Evolutionary conservation across 2,113 vertebrate genomes (phyloP), one percentile per base, ranked within the genome.

Genomic region (Vireo altiloquus): DNA sequence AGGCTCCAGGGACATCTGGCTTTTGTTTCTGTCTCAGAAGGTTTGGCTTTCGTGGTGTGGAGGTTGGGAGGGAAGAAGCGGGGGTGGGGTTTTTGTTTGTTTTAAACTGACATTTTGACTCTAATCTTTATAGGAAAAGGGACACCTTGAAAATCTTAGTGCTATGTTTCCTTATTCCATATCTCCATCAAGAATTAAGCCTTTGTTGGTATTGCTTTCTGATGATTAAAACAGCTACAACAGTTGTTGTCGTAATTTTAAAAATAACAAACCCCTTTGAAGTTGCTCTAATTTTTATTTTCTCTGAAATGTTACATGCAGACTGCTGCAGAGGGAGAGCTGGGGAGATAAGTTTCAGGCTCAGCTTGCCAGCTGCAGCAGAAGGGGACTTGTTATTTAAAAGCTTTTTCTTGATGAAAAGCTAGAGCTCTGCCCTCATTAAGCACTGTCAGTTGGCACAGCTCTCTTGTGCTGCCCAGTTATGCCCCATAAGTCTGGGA

Each of bases 211-310:
- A 52, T 91, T 85, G 61, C 63, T 87, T 93, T 75, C 81, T 92
- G 85, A 90, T 88, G 52, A 79, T 71, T 96, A 59, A 87, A 97
- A 95, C 31, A 70, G 69, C 72, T 95, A 72, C 89, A 81, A 28
- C 66, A 87, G 44, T 82, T 69, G 54, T 42, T 87, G 42, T 82
- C 69, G 86, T 78, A 47, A 57, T 94, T 70, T 10, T 25, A 40
- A 25, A 27, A 57, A 25, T 11, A 31, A 24, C 11, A n/a, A 30
- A 9, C 9, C 23, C 31, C 71, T 91, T 90, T 96, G 89, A 90
- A 95, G 87, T 92, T 92, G 49, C 12, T 50, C 49, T 93, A 11
- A 69, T 72, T 96, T 90, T 90, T 68, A 71, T 77, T 95, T 96
- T 91, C 61, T 81, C 46, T 86, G 65, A 92, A 90, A 91, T 71